A percentile compares a stretch with the other conserved stretches of the same genome.
These are phyloP conservation scores for Chelon auratus DNA, from an alignment of 2,797 vertebrate genomes.

Conservation along the genomic window DNA sequence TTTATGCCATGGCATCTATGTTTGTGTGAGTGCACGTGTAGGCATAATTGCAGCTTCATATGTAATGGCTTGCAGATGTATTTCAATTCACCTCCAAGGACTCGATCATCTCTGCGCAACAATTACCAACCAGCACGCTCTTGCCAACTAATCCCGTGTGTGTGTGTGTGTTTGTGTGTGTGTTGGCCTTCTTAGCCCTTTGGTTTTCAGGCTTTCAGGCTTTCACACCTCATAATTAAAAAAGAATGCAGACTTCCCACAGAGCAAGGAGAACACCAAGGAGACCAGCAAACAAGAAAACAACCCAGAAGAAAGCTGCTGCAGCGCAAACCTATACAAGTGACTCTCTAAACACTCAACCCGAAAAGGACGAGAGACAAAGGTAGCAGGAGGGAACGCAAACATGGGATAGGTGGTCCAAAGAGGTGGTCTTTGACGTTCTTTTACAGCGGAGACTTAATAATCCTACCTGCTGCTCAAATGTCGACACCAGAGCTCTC, in stretches of 20 bases:
- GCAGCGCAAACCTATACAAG: neutral
- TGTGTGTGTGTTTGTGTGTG: slow-evolving; percentile 13
- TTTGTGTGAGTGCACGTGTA: slow-evolving; percentile 28
- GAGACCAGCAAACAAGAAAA: slow-evolving; percentile 68
- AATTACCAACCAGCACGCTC: slow-evolving; percentile 52
- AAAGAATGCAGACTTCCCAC: slow-evolving; percentile 78
- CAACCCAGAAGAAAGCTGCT: slow-evolving; percentile 36
- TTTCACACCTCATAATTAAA: slow-evolving; percentile 83
- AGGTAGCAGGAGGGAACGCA: slow-evolving; percentile 13
- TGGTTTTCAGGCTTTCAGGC: slow-evolving; percentile 64
- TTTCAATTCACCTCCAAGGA: slow-evolving; percentile 54
- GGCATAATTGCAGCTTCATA: slow-evolving; percentile 62
- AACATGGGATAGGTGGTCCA: slow-evolving; percentile 72
- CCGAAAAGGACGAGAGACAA: neutral
- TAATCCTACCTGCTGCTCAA: slow-evolving; percentile 76
- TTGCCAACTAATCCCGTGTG: slow-evolving; percentile 46
- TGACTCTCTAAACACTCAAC: slow-evolving; percentile 13
- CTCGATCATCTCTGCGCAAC: slow-evolving; percentile 58
- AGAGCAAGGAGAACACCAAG: slow-evolving; percentile 62
- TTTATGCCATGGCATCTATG: slow-evolving; percentile 34
- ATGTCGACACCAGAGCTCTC: slow-evolving; percentile 58
- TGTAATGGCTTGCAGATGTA: slow-evolving; percentile 80
- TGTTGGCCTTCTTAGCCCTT: slow-evolving; percentile 62
- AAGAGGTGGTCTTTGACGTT: slow-evolving; percentile 79
- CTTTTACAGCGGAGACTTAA: slow-evolving; percentile 76